These are phyloP conservation scores for Anodontia alba DNA, from an alignment of 2,888 invertebrate species.

Conservation along the genomic window DNA sequence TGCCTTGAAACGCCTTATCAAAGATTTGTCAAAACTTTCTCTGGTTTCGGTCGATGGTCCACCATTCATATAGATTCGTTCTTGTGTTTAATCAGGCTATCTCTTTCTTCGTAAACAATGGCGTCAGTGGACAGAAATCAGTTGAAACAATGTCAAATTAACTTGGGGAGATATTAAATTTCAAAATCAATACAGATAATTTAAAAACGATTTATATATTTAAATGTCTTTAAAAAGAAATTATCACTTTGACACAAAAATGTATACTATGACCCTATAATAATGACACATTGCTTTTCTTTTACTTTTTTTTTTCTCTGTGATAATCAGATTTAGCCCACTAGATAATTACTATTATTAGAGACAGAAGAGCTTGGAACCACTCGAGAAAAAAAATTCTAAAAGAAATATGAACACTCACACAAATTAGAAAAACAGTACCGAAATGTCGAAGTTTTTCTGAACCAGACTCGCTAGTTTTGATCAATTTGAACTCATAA, in stretches of 20 bases:
- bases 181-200: not conserved
- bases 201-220: not conserved
- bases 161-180: not conserved
- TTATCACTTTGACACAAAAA: not conserved
- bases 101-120: not conserved
- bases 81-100: slow-evolving; percentile 11
- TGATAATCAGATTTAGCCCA: too few species aligned
- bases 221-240: slow-evolving; percentile 1
- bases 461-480: too few species aligned
- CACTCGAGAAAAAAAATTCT: too few species aligned
- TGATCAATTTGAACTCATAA: too few species aligned
- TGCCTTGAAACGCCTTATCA: slow-evolving; percentile 31
- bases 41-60: not conserved
- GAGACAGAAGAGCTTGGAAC: too few species aligned
- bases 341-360: too few species aligned
- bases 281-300: too few species aligned
- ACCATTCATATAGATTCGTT: not conserved
- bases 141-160: not conserved
- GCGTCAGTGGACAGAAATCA: not conserved
- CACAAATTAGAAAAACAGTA: too few species aligned
- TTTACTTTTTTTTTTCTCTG: too few species aligned
- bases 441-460: too few species aligned
- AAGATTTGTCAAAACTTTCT: not conserved
- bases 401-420: too few species aligned
- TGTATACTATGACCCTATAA: not conserved